A percentile compares a stretch with the other conserved stretches of the same genome.
Conservation (phyloP, 1,140 invertebrate genomes). For the Ceratosolen solmsi region DNA sequence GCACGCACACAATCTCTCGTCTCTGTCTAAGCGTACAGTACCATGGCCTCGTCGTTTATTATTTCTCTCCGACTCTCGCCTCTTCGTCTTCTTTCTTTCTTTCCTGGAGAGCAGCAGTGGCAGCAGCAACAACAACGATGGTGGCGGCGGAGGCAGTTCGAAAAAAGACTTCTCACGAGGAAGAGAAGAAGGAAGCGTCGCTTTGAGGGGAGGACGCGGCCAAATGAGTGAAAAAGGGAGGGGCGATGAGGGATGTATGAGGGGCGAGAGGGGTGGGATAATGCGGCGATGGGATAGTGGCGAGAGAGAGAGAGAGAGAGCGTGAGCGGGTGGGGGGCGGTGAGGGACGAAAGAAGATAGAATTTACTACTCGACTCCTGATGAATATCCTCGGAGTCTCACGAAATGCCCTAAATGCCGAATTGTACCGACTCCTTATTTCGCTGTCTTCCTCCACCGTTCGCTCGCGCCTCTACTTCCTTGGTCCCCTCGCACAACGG, state of each 20-base stretch:
- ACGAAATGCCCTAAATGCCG: constrained; percentile 34
- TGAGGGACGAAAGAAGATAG: background rate
- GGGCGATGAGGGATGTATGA: background rate
- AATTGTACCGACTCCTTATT: constrained; percentile 10
- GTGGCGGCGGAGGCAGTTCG: background rate
- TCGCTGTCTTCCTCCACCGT: background rate
- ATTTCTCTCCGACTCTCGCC: constrained; percentile 15
- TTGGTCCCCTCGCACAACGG: too few species aligned
- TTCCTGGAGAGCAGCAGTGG: background rate
- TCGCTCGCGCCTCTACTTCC: background rate
- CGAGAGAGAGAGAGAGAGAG: too few species aligned
- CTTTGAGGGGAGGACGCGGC: background rate
- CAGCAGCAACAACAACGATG: background rate
- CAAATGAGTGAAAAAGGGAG: too few species aligned
- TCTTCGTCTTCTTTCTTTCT: background rate
- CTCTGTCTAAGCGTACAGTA: constrained; percentile 17
- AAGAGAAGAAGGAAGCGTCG: background rate
- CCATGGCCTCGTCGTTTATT: background rate
- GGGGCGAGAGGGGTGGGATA: too few species aligned
- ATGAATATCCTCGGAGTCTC: constrained; percentile 4
- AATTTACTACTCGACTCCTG: background rate
- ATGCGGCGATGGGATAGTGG: too few species aligned
- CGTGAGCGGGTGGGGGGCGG: background rate
- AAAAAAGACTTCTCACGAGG: constrained; percentile 38
- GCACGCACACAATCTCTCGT: constrained; percentile 41